Conservation (phyloP, 2,797 vertebrate genomes). For the Mallotus villosus region DNA sequence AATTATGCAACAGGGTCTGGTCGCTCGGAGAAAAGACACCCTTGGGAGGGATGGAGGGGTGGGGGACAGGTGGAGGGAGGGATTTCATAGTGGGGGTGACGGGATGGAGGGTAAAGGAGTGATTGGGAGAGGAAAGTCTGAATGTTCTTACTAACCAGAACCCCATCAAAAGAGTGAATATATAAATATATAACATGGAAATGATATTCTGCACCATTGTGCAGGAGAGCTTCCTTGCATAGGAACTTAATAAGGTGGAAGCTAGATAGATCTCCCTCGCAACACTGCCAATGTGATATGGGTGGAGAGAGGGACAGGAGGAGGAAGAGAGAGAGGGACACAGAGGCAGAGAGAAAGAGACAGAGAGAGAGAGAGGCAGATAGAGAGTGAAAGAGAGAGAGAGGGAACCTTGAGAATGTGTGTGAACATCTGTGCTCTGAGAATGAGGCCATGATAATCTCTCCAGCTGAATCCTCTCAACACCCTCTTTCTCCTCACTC, state of each 20-base stretch:
- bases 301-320: neutral
- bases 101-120: neutral
- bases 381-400: neutral
- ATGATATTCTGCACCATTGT: too few relatives aligned
- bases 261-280: too few relatives aligned
- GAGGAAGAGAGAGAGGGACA: neutral
- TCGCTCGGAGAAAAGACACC: constrained; percentile 30
- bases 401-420: neutral
- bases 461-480: constrained; percentile 12
- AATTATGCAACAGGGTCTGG: constrained; percentile 26
- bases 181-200: too few relatives aligned
- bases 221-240: too few relatives aligned
- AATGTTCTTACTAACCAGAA: too few relatives aligned
- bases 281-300: neutral
- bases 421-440: neutral
- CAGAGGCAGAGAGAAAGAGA: too few relatives aligned
- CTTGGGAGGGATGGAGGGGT: constrained; percentile 3
- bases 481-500: neutral
- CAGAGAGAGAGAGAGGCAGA: neutral
- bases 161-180: too few relatives aligned
- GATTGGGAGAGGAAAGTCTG: neutral
- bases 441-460: constrained; percentile 22
- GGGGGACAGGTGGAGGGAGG: neutral
- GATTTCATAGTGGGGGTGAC: neutral
- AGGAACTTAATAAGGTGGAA: too few relatives aligned